Percentiles rank a stretch among this genome's conserved stretches.
phyloP scores from a whole-genome alignment of 2,888 invertebrate genomes.

The Flabesymbios commensalis region DNA sequence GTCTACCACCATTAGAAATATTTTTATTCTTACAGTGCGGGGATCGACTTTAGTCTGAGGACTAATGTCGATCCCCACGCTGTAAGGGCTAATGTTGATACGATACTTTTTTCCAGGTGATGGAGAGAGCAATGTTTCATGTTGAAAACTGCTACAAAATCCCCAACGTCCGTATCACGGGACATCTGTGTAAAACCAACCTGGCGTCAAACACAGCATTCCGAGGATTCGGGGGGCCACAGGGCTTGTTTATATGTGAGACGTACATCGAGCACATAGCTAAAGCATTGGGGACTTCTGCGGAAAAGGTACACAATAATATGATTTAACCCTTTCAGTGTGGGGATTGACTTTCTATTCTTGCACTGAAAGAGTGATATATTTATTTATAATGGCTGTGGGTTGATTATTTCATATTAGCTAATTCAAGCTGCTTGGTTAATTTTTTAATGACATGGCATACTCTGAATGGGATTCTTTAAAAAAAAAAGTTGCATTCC shows the following conservation, averaged over 20 bases:
- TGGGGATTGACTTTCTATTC: too few relatives aligned
- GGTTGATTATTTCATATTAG: neutral
- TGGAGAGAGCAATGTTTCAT: conserved; percentile 83
- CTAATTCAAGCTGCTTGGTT: too few relatives aligned
- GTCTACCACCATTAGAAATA: too few relatives aligned
- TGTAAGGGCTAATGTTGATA: too few relatives aligned
- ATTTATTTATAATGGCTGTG: neutral
- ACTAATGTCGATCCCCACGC: too few relatives aligned
- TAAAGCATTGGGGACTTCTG: conserved; percentile 34
- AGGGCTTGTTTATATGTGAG: conserved; percentile 45
- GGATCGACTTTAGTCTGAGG: too few relatives aligned
- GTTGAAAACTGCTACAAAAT: conserved; percentile 71
- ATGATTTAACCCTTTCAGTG: too few relatives aligned
- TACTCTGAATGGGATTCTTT: too few relatives aligned
- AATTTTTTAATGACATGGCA: too few relatives aligned
- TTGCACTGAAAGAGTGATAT: neutral
- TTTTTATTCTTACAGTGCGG: too few relatives aligned
- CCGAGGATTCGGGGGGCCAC: conserved; percentile 63
- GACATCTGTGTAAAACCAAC: conserved; percentile 79
- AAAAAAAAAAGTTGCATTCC: too few relatives aligned
- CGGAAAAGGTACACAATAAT: conserved; percentile 16
- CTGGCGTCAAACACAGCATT: conserved; percentile 91
- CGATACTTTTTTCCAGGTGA: conserved; percentile 70
- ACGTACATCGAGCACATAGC: conserved; percentile 64
- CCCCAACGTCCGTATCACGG: conserved; percentile 73